These are phyloP conservation scores for Cyphomyrus plagiostoma DNA, from an alignment of 2,113 vertebrate species.

Conservation along the genomic window DNA sequence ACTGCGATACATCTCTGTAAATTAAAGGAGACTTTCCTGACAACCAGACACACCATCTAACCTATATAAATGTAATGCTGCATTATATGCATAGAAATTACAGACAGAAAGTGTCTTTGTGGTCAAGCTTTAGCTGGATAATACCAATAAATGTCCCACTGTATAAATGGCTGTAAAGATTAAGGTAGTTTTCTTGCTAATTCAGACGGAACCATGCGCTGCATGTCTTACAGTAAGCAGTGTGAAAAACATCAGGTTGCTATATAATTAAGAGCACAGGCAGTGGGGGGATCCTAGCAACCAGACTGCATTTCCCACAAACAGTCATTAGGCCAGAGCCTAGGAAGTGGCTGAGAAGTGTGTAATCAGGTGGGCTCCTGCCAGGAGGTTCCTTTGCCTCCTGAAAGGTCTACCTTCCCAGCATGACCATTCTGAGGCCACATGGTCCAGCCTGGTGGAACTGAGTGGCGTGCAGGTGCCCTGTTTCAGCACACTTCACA, in stretches of 20 bases:
- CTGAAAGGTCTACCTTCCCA: not conserved
- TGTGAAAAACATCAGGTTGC: constrained; percentile 24
- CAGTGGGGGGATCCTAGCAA: constrained; percentile 28
- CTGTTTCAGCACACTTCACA: not conserved
- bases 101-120: not conserved
- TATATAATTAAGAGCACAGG: constrained; percentile 32
- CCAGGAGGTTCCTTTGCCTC: not conserved
- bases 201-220: not conserved
- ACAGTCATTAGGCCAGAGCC: constrained; percentile 1
- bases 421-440: not conserved
- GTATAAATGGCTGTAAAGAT: not conserved
- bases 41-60: not conserved
- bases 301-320: not conserved
- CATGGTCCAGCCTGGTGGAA: not conserved
- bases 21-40: not conserved
- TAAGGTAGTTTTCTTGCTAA: not conserved
- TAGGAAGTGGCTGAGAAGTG: not conserved
- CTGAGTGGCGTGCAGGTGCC: not conserved
- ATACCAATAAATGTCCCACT: not conserved
- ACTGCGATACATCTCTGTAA: no score
- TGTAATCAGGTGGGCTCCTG: not conserved
- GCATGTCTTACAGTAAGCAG: not conserved
- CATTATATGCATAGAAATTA: not conserved
- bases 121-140: not conserved
- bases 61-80: not conserved